A percentile compares a stretch with the other conserved stretches of the same genome.
These are phyloP conservation scores for Columba guinea DNA, from an alignment of 2,797 vertebrate genomes.

Conservation along the genomic window DNA sequence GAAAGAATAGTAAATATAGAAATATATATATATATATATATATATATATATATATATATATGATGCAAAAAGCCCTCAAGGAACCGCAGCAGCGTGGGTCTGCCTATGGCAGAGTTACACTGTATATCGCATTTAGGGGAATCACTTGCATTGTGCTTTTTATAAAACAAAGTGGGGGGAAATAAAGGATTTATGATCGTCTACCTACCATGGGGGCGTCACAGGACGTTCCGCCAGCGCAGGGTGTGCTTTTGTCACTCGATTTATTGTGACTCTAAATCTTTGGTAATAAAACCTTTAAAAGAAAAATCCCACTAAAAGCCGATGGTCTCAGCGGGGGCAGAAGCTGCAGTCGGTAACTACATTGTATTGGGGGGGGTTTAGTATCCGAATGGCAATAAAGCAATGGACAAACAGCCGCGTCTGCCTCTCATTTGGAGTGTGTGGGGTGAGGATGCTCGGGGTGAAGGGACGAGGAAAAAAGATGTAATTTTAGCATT, in stretches of 20 bases:
- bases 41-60: not conserved
- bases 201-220: not conserved
- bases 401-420: not conserved
- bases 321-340: not conserved
- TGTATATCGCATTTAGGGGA: not conserved
- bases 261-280: not conserved
- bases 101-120: not conserved
- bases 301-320: not conserved
- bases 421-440: not conserved
- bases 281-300: not conserved
- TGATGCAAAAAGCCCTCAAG: not conserved
- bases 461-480: too few relatives aligned
- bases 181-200: not conserved
- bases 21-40: too few relatives aligned
- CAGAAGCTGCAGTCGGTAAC: not conserved
- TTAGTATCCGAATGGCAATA: constrained; percentile 38
- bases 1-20: not conserved
- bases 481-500: too few relatives aligned
- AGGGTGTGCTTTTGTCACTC: not conserved
- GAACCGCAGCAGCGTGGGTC: not conserved
- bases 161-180: not conserved
- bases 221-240: not conserved
- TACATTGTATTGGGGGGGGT: not conserved
- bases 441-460: fast-evolving
- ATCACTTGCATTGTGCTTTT: not conserved